Conservation (phyloP, 2,113 vertebrate genomes). For the Epinephelus cyanopodus region DNA sequence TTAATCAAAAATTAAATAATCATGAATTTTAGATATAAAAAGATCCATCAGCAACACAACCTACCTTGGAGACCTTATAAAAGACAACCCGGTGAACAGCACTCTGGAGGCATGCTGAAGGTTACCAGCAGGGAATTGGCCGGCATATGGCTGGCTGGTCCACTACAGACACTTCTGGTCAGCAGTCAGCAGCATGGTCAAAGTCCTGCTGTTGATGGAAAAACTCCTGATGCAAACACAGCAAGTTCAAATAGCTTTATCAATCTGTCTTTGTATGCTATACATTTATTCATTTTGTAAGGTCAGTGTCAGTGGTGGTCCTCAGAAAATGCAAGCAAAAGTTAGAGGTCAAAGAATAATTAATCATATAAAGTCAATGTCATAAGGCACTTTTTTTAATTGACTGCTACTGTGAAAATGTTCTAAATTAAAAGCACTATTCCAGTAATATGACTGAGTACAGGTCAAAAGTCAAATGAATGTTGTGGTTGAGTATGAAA, state of each 20-base stretch:
- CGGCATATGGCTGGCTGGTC: constrained; percentile 36
- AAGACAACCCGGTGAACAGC: constrained; percentile 12
- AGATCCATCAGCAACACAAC: not conserved
- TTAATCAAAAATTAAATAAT: not conserved
- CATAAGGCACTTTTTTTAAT: not conserved
- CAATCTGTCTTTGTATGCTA: not conserved
- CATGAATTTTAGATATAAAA: not conserved
- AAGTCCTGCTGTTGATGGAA: constrained; percentile 45
- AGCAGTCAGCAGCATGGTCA: constrained; percentile 53
- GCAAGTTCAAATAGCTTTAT: constrained; percentile 47
- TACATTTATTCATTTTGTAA: not conserved
- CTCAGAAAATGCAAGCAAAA: not conserved
- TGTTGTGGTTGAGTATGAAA: not conserved
- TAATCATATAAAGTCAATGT: not conserved
- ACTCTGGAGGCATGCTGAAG: constrained; percentile 46
- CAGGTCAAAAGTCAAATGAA: not conserved
- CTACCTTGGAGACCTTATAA: constrained; percentile 6
- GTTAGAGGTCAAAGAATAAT: not conserved
- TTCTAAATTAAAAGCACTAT: not conserved
- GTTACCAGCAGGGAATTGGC: constrained; percentile 62
- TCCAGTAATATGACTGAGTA: not conserved
- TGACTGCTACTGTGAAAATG: not conserved
- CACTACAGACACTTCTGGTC: constrained; percentile 22
- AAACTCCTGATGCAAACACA: constrained; percentile 42
- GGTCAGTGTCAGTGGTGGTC: too few relatives aligned